A percentile compares a stretch with the other conserved stretches of the same genome.
Evolutionary conservation across 2,797 vertebrate genomes (phyloP).

Genomic region (Scomberomorus guttatus): DNA sequence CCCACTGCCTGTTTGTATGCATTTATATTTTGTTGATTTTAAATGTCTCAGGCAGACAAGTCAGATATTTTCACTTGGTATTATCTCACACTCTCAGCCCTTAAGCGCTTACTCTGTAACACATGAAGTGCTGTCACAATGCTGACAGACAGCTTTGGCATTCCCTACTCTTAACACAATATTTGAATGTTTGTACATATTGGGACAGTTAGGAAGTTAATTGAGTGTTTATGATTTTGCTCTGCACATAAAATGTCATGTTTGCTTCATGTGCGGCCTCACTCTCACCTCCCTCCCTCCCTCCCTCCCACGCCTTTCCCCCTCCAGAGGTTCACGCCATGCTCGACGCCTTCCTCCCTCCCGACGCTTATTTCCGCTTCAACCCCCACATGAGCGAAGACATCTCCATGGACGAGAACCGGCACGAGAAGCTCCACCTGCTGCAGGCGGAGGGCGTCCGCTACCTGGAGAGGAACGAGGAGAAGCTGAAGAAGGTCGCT

Average conservation of each 20-base stretch:
- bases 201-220: constrained; percentile 47
- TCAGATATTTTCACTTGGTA: constrained; percentile 45
- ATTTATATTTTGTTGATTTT: constrained; percentile 49
- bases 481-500: constrained; percentile 92
- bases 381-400: constrained; percentile 97
- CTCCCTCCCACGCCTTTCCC: background rate
- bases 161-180: constrained; percentile 24
- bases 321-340: constrained; percentile 94
- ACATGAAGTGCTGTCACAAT: constrained; percentile 37
- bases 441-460: constrained; percentile 90
- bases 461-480: constrained; percentile 95
- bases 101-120: constrained; percentile 22
- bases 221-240: constrained; percentile 34
- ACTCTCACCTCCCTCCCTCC: constrained; percentile 14
- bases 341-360: constrained; percentile 92
- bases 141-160: constrained; percentile 32
- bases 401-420: constrained; percentile 93
- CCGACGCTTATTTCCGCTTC: constrained; percentile 95
- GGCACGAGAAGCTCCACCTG: constrained; percentile 91
- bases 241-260: constrained; percentile 3
- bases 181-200: constrained; percentile 54
- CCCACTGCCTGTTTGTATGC: constrained; percentile 47
- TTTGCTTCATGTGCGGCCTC: constrained; percentile 23
- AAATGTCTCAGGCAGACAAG: constrained; percentile 54
- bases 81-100: constrained; percentile 46